Evolutionary conservation across 2,888 invertebrate genomes (phyloP).

Genomic region (Lochmaea crataegi): DNA sequence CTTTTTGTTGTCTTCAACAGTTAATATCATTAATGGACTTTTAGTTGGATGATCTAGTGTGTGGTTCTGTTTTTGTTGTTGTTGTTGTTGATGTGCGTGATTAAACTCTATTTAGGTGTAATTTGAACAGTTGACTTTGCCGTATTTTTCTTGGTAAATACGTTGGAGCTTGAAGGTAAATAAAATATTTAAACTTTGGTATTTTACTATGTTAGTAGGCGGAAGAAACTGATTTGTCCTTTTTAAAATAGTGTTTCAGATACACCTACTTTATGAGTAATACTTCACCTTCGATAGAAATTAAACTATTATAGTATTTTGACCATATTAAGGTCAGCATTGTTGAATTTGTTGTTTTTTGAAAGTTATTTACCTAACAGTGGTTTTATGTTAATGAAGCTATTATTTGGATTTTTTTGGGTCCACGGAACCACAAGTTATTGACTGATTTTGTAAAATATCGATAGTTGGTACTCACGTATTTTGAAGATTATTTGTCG

Average conservation of each 20-base stretch:
- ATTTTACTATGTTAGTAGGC: slow-evolving; percentile 2
- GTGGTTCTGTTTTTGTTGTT: slow-evolving; percentile 36
- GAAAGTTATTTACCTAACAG: no score
- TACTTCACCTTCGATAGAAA: background rate
- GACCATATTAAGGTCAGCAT: no score
- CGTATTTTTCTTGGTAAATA: background rate
- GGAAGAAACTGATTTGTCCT: background rate
- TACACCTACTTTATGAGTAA: background rate
- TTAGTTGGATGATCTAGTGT: slow-evolving; percentile 42
- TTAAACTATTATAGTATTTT: no score
- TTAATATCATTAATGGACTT: slow-evolving; percentile 50
- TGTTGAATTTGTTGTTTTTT: no score
- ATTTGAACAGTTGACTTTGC: slow-evolving; percentile 14
- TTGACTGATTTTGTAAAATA: no score
- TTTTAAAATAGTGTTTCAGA: background rate
- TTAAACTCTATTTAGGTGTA: slow-evolving; percentile 21
- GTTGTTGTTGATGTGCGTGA: slow-evolving; percentile 34
- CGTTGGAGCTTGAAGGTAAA: slow-evolving; percentile 9
- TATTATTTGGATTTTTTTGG: no score
- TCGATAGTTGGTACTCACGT: no score
- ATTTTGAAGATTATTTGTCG: no score
- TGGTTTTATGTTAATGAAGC: no score
- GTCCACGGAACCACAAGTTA: no score
- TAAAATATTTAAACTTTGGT: slow-evolving; percentile 5
- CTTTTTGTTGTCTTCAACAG: slow-evolving; percentile 11